Base-by-base conservation (phyloP, 2,797 vertebrate genomes). In the Loriculus beryllinus region DNA sequence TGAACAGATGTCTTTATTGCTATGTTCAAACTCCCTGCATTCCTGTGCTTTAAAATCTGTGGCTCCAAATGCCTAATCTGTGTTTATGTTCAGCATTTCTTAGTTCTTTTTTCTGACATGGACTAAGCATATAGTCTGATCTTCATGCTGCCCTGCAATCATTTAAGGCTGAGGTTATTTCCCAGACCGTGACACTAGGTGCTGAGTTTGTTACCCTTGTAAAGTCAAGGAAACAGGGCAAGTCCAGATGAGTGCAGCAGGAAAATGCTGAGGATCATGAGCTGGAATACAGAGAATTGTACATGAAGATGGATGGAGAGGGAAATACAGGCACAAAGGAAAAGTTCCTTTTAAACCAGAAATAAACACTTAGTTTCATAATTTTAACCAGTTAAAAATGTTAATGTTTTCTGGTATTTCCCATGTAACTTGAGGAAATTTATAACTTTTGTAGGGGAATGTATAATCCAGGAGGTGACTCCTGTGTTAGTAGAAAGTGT, bases 351-450 rank as follows among this genome's bases (percentile, higher is more conserved):
- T 85, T 40, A 87, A 85, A 45, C 4, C 18, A 51, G 26, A 85
- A 82, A 48, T 37, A 35, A 90, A 33, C 5, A 13, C 0, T 1
- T 42, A 13, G 7, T 63, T 91, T 65, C 21, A n/a, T 80, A 3
- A 12, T 75, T 85, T 63, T 35, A 57, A 48, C 35, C 15, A 7
- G 29, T 82, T 67, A 63, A 49, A 67, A 88, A 48, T 74, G 40
- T 7, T 25, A 69, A 29, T 0, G 0, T 69, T 72, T 72, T n/a
- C 31, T 47, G 4, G 3, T 48, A 33, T 51, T 92, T 64, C 64
- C 28, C 4, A 0, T 56, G 17, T 0, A 19, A 54, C 14, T 10
- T 4, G 6, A 68, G 40, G 39, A 54, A 51, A 14, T 31, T 39
- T 1, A 6, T 35, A 22, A 5, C 5, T 49, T 52, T 59, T 69